These are phyloP conservation scores for Myiozetetes cayanensis DNA, from an alignment of 2,113 vertebrate species.

Conservation along the genomic window DNA sequence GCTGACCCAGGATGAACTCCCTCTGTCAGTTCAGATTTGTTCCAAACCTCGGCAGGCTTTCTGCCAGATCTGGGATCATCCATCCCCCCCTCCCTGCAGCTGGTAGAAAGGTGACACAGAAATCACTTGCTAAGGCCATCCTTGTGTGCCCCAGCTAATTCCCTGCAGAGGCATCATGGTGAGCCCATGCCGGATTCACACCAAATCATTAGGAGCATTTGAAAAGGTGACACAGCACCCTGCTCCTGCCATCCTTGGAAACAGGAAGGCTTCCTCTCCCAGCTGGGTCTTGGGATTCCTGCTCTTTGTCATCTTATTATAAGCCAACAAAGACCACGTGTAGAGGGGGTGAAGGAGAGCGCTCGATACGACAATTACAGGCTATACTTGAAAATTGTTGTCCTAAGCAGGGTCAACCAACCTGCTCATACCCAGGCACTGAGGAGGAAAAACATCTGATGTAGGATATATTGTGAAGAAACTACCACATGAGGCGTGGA, in stretches of 20 bases:
- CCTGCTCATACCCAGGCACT: neutral
- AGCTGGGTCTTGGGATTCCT: rapidly evolving
- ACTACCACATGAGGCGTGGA: neutral
- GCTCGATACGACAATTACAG: neutral
- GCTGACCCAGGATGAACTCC: neutral
- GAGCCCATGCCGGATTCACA: neutral
- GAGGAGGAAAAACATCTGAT: neutral
- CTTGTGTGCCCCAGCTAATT: neutral
- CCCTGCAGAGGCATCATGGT: neutral
- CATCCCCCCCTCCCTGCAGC: neutral
- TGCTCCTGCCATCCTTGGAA: neutral
- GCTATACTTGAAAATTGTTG: neutral
- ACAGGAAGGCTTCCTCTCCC: neutral
- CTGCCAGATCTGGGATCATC: neutral
- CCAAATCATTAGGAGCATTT: rapidly evolving
- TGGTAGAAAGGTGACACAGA: neutral
- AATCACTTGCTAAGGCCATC: neutral
- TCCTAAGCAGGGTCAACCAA: neutral
- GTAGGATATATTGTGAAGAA: neutral
- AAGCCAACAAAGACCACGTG: neutral
- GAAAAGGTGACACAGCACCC: neutral
- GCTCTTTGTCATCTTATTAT: neutral
- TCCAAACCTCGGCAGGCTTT: neutral
- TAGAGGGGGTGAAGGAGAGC: neutral
- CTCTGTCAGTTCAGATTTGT: neutral